Evolutionary conservation across 1,140 invertebrate species (phyloP), one percentile per base, ranked within the genome.

Genomic region (Sycophila sp.): DNA sequence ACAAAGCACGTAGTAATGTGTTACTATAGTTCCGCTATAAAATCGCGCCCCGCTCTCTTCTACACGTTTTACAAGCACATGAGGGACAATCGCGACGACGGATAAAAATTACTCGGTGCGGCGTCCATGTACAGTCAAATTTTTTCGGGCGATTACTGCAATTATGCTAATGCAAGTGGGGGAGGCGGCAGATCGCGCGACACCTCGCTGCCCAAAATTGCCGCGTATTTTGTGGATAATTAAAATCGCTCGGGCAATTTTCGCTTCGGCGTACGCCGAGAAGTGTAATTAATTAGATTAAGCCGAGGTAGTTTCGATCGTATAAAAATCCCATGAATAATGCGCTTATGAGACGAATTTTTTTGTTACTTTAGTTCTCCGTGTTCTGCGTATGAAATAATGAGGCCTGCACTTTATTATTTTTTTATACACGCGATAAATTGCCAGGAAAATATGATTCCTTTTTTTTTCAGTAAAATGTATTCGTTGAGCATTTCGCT

Each of bases 251-350:
- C 11, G 22, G 11, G 34, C 32, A 55, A 56, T 28, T 65, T 53
- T 40, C 2, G 36, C 4, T 3, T 8, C 2, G 10, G 2, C 17
- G n/a, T 15, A 10, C 45, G 42, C 26, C 10, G 5, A 19, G 30
- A 67, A 59, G 40, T 47, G 17, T 59, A 36, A 67, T 68, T 68
- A 68, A 68, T 68, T 59, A 38, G 28, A 59, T 49, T 49, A 59
- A 45, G 17, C 24, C 17, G 51, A 15, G 10, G 51, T 13, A n/a
- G 30, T 64, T 51, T 53, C 2, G 13, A 2, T 0, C 10, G n/a
- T 42, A 17, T 34, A 11, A 47, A 42, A 63, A 47, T 22, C 13
- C 15, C 28, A 22, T 49, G 19, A 32, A 49, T 63, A 22, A 49
- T 30, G 32, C 13, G 26, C 17, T 47, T 53, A 60, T 17, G 38